These are phyloP conservation scores for Andrena chrysosceles DNA, from an alignment of 2,888 invertebrate genomes.

Conservation along the genomic window DNA sequence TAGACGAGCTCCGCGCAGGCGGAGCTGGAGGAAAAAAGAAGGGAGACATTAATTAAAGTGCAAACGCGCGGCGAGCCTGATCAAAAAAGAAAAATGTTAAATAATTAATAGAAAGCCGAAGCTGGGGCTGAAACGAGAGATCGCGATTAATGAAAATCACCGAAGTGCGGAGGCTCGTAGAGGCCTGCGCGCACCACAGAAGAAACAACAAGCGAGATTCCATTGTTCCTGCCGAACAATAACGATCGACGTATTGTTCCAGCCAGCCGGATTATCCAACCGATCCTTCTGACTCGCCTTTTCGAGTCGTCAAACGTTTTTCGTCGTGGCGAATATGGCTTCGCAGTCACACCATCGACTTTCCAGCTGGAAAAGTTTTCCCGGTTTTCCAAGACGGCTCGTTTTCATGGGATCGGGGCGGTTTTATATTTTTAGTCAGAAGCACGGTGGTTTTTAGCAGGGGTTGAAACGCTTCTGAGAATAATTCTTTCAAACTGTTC, in stretches of 20 bases:
- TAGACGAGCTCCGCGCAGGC: conserved; percentile 10
- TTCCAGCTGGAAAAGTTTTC: too few relatives aligned
- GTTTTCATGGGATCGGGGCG: too few relatives aligned
- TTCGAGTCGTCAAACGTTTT: background rate
- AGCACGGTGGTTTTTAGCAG: too few relatives aligned
- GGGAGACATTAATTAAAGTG: conserved; percentile 69
- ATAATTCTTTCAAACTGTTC: too few relatives aligned
- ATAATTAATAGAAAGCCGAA: conserved; percentile 60
- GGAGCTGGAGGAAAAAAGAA: conserved; percentile 5
- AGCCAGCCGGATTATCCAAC: conserved; percentile 11
- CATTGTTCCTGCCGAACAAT: conserved; percentile 16
- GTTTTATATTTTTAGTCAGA: too few relatives aligned
- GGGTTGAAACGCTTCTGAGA: too few relatives aligned
- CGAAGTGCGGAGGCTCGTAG: conserved; percentile 1
- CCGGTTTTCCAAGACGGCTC: too few relatives aligned
- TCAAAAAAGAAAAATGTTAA: conserved; percentile 50
- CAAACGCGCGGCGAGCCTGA: conserved; percentile 54
- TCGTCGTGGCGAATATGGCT: background rate
- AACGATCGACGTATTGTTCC: background rate
- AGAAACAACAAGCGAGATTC: background rate
- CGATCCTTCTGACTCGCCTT: conserved; percentile 9
- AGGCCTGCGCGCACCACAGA: background rate
- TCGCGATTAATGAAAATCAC: conserved; percentile 53
- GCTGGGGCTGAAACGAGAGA: conserved; percentile 25
- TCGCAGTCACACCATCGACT: background rate